Percentiles rank a stretch among this genome's conserved stretches.
phyloP scores from a whole-genome alignment of 2,888 invertebrate genomes.

The Augiades crinisus region DNA sequence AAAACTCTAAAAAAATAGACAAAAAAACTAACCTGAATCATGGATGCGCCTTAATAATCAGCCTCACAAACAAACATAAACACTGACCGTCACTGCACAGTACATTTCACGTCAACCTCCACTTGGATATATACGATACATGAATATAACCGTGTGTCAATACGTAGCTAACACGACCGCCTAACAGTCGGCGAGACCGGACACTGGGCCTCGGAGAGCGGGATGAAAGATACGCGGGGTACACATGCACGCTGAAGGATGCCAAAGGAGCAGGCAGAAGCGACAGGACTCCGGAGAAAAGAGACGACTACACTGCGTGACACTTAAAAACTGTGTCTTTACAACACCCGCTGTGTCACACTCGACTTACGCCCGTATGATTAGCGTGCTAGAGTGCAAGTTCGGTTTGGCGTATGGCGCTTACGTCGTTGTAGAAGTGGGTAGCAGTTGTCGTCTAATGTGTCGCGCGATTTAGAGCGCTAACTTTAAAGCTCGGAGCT shows the following conservation, averaged over 20 bases:
- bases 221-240: conserved; percentile 76
- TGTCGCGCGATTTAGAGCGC: conserved; percentile 71
- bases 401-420: conserved; percentile 30
- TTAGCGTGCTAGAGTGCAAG: conserved; percentile 34
- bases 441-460: conserved; percentile 72
- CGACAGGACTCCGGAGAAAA: conserved; percentile 80
- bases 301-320: conserved; percentile 79
- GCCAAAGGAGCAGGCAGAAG: conserved; percentile 77
- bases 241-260: conserved; percentile 75
- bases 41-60: conserved; percentile 57
- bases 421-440: conserved; percentile 46
- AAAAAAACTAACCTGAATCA: conserved; percentile 72
- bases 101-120: conserved; percentile 71
- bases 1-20: background rate
- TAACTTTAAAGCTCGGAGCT: conserved; percentile 55
- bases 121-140: conserved; percentile 42
- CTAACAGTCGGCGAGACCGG: conserved; percentile 70
- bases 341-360: conserved; percentile 53
- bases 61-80: conserved; percentile 64
- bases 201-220: conserved; percentile 78
- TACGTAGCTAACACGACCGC: conserved; percentile 61
- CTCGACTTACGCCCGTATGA: conserved; percentile 34
- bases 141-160: conserved; percentile 39
- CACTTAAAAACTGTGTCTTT: conserved; percentile 81
- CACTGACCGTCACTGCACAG: conserved; percentile 66